phyloP scores from a whole-genome alignment of 2,797 vertebrate species.

The Hafferia zeledoni region DNA sequence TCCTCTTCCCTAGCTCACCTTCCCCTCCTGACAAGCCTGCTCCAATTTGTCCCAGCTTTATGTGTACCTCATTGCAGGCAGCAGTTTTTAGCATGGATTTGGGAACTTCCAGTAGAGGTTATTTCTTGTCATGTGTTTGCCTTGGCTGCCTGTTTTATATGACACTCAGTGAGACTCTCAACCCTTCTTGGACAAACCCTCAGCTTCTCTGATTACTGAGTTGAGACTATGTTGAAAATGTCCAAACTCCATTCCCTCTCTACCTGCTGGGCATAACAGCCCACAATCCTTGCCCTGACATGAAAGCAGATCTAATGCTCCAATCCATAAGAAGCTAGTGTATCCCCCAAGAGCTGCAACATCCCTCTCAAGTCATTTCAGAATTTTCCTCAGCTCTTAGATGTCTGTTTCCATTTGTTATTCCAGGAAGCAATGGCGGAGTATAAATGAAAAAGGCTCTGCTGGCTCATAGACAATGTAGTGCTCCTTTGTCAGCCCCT shows the following conservation, averaged over 20 bases:
- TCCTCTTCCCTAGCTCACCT: not conserved
- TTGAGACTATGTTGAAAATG: not conserved
- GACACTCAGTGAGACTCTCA: not conserved
- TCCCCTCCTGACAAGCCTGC: not conserved
- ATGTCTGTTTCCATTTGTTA: not conserved
- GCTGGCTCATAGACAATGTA: not conserved
- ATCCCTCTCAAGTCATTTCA: not conserved
- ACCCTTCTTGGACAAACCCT: not conserved
- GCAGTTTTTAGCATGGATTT: not conserved
- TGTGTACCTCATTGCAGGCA: not conserved
- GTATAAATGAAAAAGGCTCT: not conserved
- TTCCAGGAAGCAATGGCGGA: not conserved
- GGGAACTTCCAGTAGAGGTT: not conserved
- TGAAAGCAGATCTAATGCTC: not conserved
- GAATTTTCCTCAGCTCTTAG: not conserved
- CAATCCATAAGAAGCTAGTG: not conserved
- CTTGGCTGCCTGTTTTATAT: not conserved
- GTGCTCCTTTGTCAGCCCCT: not conserved
- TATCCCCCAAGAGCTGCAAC: not conserved
- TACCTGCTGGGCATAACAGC: not conserved
- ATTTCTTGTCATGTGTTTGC: not conserved
- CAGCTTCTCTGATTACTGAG: not conserved
- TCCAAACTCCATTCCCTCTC: not conserved
- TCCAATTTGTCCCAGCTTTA: not conserved
- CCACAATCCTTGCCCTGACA: not conserved